Conservation (phyloP, 2,797 vertebrate genomes). For the Philypnodon macrostomus region DNA sequence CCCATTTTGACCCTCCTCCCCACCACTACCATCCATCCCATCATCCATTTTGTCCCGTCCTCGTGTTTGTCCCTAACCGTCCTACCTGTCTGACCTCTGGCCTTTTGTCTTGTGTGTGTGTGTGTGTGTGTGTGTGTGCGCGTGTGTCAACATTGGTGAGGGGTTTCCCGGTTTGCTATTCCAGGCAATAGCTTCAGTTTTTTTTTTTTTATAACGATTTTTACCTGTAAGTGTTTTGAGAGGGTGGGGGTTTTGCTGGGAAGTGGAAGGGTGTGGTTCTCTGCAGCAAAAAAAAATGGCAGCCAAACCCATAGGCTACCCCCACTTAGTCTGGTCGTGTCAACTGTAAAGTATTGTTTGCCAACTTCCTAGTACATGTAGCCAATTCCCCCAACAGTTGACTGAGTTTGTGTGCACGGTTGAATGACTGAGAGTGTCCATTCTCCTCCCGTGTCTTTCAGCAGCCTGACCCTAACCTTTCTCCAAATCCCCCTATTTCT, state of each 20-base stretch:
- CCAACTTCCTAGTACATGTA: constrained; percentile 53
- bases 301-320: constrained; percentile 28
- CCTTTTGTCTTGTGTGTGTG: constrained; percentile 36
- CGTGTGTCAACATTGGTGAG: constrained; percentile 32
- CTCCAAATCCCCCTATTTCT: constrained; percentile 8
- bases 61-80: constrained; percentile 45
- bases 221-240: constrained; percentile 22
- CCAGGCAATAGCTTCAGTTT: constrained; percentile 27
- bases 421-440: constrained; percentile 18
- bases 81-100: constrained; percentile 53
- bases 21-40: background rate
- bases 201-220: constrained; percentile 16
- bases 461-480: constrained; percentile 11
- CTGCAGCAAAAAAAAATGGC: constrained; percentile 17
- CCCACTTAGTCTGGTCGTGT: constrained; percentile 23
- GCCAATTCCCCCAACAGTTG: constrained; percentile 43
- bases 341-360: constrained; percentile 52
- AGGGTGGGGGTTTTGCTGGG: background rate
- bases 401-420: constrained; percentile 27
- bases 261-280: constrained; percentile 28
- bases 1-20: background rate
- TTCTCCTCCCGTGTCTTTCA: constrained; percentile 52
- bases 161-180: constrained; percentile 34
- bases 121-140: constrained; percentile 11
- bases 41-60: constrained; percentile 39